These are phyloP conservation scores for Drosophila atripex DNA, from an alignment of 2,888 invertebrate species.

Conservation along the genomic window DNA sequence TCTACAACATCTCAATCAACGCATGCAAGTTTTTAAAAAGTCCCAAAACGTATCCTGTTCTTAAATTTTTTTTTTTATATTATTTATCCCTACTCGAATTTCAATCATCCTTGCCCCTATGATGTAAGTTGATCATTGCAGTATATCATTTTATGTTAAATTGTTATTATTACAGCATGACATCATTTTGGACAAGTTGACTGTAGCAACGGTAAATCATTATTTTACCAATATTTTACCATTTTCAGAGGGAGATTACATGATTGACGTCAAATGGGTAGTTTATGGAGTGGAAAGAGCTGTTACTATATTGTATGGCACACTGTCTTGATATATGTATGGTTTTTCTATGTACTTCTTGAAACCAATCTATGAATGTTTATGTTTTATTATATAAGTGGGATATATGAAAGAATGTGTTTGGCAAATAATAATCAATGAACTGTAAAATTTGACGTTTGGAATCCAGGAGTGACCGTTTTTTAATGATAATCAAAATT, in stretches of 20 bases:
- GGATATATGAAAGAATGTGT: too few species aligned
- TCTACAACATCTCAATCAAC: conserved; percentile 4
- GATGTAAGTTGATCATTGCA: too few species aligned
- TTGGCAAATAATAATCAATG: too few species aligned
- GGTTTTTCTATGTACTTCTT: not conserved
- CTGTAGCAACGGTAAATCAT: not conserved
- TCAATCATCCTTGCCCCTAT: not conserved
- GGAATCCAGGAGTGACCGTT: too few species aligned
- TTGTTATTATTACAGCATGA: too few species aligned
- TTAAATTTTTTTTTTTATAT: not conserved
- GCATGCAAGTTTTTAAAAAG: not conserved
- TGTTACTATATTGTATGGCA: not conserved
- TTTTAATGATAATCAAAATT: too few species aligned
- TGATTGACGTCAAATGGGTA: not conserved
- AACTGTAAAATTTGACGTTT: too few species aligned
- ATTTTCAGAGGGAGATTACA: not conserved
- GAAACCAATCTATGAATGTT: too few species aligned
- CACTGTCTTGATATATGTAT: not conserved
- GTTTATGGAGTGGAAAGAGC: not conserved
- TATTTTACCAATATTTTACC: not conserved
- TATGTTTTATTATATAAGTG: too few species aligned
- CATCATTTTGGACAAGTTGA: not conserved
- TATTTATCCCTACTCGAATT: not conserved
- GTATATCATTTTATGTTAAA: too few species aligned
- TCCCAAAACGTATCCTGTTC: not conserved